Evolutionary conservation across 2,888 invertebrate species (phyloP).

Genomic region (Sinohyriopsis cumingii): DNA sequence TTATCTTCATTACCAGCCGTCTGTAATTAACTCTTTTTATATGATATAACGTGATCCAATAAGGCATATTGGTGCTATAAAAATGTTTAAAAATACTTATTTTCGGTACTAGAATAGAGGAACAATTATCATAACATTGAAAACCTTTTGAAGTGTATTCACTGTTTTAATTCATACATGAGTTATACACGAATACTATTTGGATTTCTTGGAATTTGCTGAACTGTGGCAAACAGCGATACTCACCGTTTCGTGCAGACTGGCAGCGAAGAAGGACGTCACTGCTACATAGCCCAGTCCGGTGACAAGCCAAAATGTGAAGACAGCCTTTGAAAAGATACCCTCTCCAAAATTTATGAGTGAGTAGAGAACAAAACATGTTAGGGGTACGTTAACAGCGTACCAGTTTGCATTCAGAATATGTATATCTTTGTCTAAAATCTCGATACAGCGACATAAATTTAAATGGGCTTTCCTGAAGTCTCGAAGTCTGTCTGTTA

Average conservation of each 20-base stretch:
- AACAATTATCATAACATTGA: no score
- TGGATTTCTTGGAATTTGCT: no score
- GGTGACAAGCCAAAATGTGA: conserved; percentile 6
- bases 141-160: no score
- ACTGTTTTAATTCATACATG: no score
- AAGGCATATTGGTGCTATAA: no score
- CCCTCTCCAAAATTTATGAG: conserved; percentile 3
- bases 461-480: conserved; percentile 10
- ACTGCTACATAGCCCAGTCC: not conserved
- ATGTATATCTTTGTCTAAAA: conserved; percentile 17
- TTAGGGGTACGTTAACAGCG: conserved; percentile 9
- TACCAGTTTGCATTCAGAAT: conserved; percentile 10
- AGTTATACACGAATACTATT: no score
- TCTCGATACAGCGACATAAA: conserved; percentile 10
- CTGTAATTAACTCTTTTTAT: no score
- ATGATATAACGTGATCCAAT: no score
- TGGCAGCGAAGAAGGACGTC: conserved; percentile 1
- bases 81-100: no score
- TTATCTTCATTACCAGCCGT: no score
- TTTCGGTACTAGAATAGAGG: no score
- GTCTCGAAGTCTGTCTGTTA: not conserved
- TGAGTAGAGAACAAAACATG: conserved; percentile 14
- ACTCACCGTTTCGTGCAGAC: conserved; percentile 7
- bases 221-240: no score
- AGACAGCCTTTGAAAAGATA: not conserved